Conservation (phyloP, 2,888 invertebrate species). For the Cephus pygmeus region DNA sequence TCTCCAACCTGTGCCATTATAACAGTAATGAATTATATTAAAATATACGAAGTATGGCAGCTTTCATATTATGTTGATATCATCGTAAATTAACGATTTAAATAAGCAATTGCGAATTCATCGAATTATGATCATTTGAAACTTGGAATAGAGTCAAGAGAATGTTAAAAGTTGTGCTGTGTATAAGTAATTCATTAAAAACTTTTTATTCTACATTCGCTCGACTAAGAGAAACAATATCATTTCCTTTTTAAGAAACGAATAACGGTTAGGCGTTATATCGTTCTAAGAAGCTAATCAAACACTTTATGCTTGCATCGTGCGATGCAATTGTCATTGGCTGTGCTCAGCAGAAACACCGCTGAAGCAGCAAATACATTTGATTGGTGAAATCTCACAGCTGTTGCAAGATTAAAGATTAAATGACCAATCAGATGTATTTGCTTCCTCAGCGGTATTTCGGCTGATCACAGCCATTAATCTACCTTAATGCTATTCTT, state of each 20-base stretch:
- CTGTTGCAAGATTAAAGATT: too few relatives aligned
- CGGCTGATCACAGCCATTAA: too few relatives aligned
- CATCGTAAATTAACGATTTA: background rate
- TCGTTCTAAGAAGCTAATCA: background rate
- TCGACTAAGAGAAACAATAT: background rate
- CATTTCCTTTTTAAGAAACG: background rate
- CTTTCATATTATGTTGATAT: background rate
- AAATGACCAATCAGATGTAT: too few relatives aligned
- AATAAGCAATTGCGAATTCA: background rate
- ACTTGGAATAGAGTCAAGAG: background rate
- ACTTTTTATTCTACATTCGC: background rate
- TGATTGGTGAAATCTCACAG: too few relatives aligned
- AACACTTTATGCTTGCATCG: background rate
- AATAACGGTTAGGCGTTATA: background rate
- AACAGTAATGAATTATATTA: background rate
- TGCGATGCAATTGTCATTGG: background rate
- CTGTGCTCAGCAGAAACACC: too few relatives aligned
- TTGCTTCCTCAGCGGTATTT: too few relatives aligned
- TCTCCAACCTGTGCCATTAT: background rate
- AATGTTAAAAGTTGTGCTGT: background rate
- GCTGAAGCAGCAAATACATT: too few relatives aligned
- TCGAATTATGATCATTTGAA: background rate
- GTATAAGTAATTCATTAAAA: background rate
- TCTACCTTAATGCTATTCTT: background rate
- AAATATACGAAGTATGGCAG: background rate